These are phyloP conservation scores for Anhinga rufa DNA, from an alignment of 2,113 vertebrate species.

Conservation along the genomic window DNA sequence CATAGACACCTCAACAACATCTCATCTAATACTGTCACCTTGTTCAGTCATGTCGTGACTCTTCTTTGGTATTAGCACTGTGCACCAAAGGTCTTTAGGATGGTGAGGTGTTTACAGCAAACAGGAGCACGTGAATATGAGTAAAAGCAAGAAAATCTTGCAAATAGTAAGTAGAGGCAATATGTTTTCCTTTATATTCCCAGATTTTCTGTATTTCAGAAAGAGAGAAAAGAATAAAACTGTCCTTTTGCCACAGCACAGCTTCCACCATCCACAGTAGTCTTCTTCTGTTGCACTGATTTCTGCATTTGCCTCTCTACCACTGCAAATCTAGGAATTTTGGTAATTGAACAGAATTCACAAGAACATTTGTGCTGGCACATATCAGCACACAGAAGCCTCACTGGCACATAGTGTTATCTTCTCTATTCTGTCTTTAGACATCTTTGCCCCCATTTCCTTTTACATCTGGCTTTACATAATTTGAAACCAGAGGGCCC, in stretches of 20 bases:
- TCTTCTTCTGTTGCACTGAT: background rate
- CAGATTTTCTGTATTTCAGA: background rate
- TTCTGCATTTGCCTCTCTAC: background rate
- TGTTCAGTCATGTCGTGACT: background rate
- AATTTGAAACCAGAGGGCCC: background rate
- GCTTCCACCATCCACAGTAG: background rate
- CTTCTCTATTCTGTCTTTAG: background rate
- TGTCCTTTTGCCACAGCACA: background rate
- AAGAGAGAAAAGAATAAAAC: background rate
- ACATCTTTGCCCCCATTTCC: background rate
- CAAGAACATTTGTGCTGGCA: background rate
- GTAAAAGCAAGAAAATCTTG: background rate
- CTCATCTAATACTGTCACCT: background rate
- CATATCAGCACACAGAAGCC: background rate
- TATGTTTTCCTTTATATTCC: background rate
- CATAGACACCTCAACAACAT: background rate
- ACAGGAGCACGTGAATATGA: background rate
- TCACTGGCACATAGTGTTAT: background rate
- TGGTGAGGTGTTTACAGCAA: background rate
- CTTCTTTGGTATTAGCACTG: background rate
- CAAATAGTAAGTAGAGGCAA: background rate
- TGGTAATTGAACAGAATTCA: background rate
- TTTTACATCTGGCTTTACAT: background rate
- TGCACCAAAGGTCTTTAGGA: background rate
- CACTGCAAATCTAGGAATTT: background rate